Evolutionary conservation across 2,113 vertebrate species (phyloP), one percentile per base, ranked within the genome.

Genomic region (Marmota flaviventris): DNA sequence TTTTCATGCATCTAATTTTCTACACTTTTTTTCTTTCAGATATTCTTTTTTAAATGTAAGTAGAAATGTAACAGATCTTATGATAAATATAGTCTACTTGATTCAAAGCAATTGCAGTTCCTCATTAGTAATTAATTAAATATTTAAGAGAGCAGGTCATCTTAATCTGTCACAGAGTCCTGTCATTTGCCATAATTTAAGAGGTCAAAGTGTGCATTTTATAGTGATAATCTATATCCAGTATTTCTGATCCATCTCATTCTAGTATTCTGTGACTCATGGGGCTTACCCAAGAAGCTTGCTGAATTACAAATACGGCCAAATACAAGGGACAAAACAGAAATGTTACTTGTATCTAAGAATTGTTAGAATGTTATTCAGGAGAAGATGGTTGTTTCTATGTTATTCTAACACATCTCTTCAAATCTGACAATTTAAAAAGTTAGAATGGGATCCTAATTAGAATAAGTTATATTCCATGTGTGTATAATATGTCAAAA

Each of bases 91-190:
- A 92, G 94, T 88, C 75, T 95, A 97, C 78, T 97, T 96, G 89
- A 97, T 97, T 92, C 51, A 93, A 89, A 98, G 91, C 63, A 95
- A 96, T 90, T 81, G 70, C 37, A 96, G 25, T 95, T 77, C 83
- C 95, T 97, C 96, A 72, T 95, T 97, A 90, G 85, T 81, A 90
- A 93, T 96, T 93, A 96, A 97, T 98, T 95, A 98, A 97, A 98
- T 95, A 97, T 97, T 98, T 94, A 98, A 10, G 2, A 82, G 9
- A 82, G 16, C n/a, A 96, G 34, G 94, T 67, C 37, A 94, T 93
- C 85, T 96, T 77, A 94, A 93, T 93, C 89, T 97, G 94, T 97
- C 91, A 97, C 92, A 94, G 22, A 85, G 73, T 45, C 85, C 94
- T 37, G 51, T 67, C 92, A 96, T 82, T 98, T 97, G 67, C 61